Evolutionary conservation across 2,113 vertebrate species (phyloP).

Genomic region (Rousettus leschenaultii): DNA sequence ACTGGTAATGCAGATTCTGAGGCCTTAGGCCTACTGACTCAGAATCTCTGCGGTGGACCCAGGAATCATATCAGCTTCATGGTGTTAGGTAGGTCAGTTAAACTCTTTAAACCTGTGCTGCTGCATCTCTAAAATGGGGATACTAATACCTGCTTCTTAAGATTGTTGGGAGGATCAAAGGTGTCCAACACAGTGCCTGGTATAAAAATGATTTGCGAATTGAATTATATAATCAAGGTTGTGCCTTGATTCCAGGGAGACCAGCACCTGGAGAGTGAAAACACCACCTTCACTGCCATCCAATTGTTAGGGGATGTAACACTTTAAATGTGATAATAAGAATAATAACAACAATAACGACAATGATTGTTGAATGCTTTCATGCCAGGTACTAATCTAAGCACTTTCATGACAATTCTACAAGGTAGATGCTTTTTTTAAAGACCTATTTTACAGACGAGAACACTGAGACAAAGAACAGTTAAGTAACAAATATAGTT

Average conservation of each 20-base stretch:
- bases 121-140: neutral
- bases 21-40: neutral
- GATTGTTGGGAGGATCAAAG: conserved; percentile 33
- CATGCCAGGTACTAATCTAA: neutral
- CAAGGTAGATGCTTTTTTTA: neutral
- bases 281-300: no score
- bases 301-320: neutral
- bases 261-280: neutral
- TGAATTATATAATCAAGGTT: neutral
- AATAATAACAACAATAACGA: neutral
- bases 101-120: neutral
- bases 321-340: neutral
- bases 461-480: neutral
- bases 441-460: neutral
- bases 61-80: neutral
- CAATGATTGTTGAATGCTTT: neutral
- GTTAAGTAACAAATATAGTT: neutral
- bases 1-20: neutral
- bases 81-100: neutral
- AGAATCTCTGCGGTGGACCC: neutral
- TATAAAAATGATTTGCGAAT: neutral
- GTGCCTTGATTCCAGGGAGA: neutral
- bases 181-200: neutral
- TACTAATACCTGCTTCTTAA: neutral
- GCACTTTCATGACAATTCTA: neutral